Evolutionary conservation across 2,113 vertebrate species (phyloP), one percentile per base, ranked within the genome.

Genomic region (Neotragus pygmaeus): DNA sequence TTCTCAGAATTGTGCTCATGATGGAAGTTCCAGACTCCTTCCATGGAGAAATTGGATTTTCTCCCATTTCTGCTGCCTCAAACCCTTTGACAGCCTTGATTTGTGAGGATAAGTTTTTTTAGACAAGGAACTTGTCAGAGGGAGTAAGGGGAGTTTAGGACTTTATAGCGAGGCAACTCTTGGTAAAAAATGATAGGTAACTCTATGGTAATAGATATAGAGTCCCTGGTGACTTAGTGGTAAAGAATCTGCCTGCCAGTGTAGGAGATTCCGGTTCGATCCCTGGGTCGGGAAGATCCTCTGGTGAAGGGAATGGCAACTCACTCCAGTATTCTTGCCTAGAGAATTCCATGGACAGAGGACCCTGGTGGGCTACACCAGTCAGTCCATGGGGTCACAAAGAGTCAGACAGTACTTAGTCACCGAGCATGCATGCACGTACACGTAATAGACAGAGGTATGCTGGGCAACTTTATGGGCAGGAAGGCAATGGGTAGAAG

Each of bases 31-130:
- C 17, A 53, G 11, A 57, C 7, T 53, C 9, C 77, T 84, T 94
- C 84, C 14, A 55, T 4, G 36, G 23, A 88, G 30, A 95, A 70
- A 85, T 49, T 49, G 9, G 14, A 75, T 84, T 87, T 97, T 84
- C 36, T 66, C 47, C 7, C 60, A 8, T 77, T 95, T 80, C 25
- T 88, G 11, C 47, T 66, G 14, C 83, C 27, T 90, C 39, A 91
- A 80, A 58, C 12, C 2, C 23, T 90, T 17, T 57, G 30, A 57
- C 2, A 88, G 14, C 15, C 30, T 90, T 91, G n/a, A 91, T 93
- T 85, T 39, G 21, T 83, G 9, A 90, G 7, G 62, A 39, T 62
- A 43, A 1, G 2, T 57, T 49, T 90, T 73, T 88, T 64, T 64
- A 66, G 60, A 64, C 17, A 58, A 94, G 53, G 4, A 23, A 84